Evolutionary conservation across 2,113 vertebrate genomes (phyloP).

Genomic region (Podilymbus podiceps): DNA sequence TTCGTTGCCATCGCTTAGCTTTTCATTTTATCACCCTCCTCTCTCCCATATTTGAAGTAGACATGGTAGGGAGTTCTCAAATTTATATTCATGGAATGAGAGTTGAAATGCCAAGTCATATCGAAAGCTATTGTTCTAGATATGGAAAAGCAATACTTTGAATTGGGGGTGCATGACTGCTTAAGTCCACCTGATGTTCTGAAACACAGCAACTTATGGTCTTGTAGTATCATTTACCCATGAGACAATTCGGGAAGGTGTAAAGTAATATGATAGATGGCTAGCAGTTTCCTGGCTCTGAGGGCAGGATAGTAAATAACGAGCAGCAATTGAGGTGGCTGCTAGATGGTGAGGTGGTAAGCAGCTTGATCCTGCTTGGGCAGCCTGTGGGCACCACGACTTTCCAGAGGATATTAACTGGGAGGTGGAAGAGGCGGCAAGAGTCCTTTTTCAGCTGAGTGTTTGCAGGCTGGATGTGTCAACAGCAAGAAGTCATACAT

Average conservation of each 20-base stretch:
- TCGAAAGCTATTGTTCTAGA: not conserved
- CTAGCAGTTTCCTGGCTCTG: not conserved
- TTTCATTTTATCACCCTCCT: not conserved
- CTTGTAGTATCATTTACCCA: not conserved
- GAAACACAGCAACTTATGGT: not conserved
- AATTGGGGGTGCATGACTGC: not conserved
- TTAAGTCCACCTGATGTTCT: not conserved
- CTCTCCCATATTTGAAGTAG: not conserved
- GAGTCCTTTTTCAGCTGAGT: not conserved
- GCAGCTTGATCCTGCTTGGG: not conserved
- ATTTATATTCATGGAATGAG: not conserved
- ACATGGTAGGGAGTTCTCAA: not conserved
- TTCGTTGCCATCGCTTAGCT: not conserved
- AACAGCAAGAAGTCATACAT: not conserved
- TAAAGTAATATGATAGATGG: not conserved
- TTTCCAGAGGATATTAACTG: not conserved
- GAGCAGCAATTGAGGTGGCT: not conserved
- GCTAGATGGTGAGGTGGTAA: not conserved
- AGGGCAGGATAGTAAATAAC: not conserved
- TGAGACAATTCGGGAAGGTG: not conserved
- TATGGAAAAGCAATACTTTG: not conserved
- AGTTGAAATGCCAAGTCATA: not conserved
- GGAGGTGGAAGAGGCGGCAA: not conserved
- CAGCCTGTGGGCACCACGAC: fast-evolving
- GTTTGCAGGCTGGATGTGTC: not conserved